Evolutionary conservation across 2,888 invertebrate species (phyloP), one percentile per base, ranked within the genome.

Genomic region (Pterobdella sp.): DNA sequence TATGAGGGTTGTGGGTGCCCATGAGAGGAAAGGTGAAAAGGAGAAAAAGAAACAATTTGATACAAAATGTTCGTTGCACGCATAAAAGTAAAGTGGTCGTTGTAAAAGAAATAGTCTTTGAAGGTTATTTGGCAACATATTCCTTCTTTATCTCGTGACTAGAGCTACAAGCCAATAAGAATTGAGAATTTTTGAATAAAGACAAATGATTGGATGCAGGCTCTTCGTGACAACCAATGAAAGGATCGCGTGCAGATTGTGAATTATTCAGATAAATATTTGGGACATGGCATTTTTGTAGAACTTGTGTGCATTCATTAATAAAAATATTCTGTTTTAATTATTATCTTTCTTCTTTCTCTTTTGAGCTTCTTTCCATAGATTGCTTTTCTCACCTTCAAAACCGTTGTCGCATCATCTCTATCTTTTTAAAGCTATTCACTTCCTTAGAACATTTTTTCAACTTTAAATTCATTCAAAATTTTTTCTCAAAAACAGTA

Each of bases 191-290:
- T 56, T 4, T 4, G 26, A 56, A 56, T 22, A 26, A n/a, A 22
- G n/a, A 4, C 7, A 3, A 3, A 4, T n/a, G 7, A 56, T 56
- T 56, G 60, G 60, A 4, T 56, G 60, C 4, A 7, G n/a, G 26
- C n/a, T 22, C 26, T 56, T 56, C 60, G 60, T 56, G 60, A 56
- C n/a, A 56, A 22, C 60, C 60, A 56, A 56, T 56, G 60, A 56
- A 56, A 56, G 60, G n/a, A 56, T 56, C 60, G 60, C 60, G 60
- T 56, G 60, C 60, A n/a, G 60, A 22, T 14, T 14, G n/a, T 4
- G n/a, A 56, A 56, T 56, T 22, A 56, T 56, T 56, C 60, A 56
- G 60, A 56, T 56, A 56, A 56, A 56, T 56, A 56, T 56, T 26
- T 56, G 60, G n/a, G n/a, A 56, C 60, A 56, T 56, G 60, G 60